phyloP scores from a whole-genome alignment of 1,140 invertebrate genomes.

The Bombus superbus region DNA sequence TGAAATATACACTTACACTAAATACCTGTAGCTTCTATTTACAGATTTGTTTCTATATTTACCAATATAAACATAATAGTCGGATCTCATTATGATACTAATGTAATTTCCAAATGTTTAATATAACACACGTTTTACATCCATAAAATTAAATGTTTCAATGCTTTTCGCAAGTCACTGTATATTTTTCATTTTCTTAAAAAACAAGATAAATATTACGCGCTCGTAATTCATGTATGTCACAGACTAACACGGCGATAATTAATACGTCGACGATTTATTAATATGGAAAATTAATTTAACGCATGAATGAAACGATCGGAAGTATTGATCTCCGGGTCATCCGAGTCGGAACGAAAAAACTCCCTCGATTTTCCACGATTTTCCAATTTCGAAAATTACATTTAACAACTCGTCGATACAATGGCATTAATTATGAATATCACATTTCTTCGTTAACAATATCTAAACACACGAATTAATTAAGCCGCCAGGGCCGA shows the following conservation, averaged over 20 bases:
- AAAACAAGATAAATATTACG: neutral
- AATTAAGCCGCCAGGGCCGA: neutral
- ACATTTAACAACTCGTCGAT: neutral
- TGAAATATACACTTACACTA: too few species aligned
- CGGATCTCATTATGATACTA: too few species aligned
- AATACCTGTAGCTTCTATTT: too few species aligned
- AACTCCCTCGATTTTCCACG: neutral
- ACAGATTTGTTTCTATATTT: too few species aligned
- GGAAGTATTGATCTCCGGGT: neutral
- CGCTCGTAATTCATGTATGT: neutral
- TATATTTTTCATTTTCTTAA: neutral
- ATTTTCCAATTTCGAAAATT: neutral
- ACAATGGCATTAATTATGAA: neutral
- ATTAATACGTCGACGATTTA: neutral
- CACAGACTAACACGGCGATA: neutral
- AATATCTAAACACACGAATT: conserved; percentile 16
- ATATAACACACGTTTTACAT: too few species aligned
- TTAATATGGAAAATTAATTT: conserved; percentile 5
- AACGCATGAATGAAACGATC: neutral
- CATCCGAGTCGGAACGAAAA: neutral
- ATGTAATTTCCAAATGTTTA: too few species aligned
- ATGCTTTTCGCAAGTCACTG: neutral
- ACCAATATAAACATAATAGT: too few species aligned
- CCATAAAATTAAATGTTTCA: too few species aligned
- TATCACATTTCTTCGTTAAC: neutral